Evolutionary conservation across 2,888 invertebrate genomes (phyloP).

Genomic region (Xestia rhomboidea): DNA sequence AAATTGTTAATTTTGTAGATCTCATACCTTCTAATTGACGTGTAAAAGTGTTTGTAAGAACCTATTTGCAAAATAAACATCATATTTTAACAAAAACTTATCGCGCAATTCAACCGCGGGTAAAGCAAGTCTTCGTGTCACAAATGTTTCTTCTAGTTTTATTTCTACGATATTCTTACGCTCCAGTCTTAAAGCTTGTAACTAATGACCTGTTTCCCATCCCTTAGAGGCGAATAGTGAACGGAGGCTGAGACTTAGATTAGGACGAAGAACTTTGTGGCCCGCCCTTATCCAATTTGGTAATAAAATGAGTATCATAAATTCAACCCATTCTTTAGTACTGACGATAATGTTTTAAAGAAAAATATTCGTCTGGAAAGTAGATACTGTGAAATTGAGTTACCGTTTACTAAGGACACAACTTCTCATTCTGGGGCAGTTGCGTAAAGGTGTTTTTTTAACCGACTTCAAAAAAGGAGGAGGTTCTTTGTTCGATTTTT

Average conservation of each 20-base stretch:
- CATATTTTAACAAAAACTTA: conserved; percentile 16
- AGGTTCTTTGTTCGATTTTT: too few relatives aligned
- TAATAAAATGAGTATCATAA: conserved; percentile 37
- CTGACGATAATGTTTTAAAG: conserved; percentile 4
- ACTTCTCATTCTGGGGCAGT: background rate
- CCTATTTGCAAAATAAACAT: too few relatives aligned
- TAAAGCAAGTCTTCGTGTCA: background rate
- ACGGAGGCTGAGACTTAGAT: conserved; percentile 17
- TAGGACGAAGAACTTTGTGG: conserved; percentile 17
- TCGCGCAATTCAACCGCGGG: background rate
- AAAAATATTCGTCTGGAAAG: conserved; percentile 6
- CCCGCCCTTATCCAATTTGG: conserved; percentile 24
- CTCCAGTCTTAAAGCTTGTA: conserved; percentile 25
- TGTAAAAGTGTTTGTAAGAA: too few relatives aligned
- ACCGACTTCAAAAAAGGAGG: too few relatives aligned
- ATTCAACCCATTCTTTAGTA: conserved; percentile 24
- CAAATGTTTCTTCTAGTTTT: conserved; percentile 2
- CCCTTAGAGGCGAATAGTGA: conserved; percentile 20
- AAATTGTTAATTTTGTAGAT: background rate
- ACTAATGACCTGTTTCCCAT: conserved; percentile 30
- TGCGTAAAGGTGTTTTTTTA: too few relatives aligned
- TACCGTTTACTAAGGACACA: background rate
- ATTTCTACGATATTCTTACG: background rate
- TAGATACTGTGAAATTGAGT: background rate
- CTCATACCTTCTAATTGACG: background rate